A percentile compares a stretch with the other conserved stretches of the same genome.
Conservation (phyloP, 2,797 vertebrate species). For the Melanotaenia nigrans region DNA sequence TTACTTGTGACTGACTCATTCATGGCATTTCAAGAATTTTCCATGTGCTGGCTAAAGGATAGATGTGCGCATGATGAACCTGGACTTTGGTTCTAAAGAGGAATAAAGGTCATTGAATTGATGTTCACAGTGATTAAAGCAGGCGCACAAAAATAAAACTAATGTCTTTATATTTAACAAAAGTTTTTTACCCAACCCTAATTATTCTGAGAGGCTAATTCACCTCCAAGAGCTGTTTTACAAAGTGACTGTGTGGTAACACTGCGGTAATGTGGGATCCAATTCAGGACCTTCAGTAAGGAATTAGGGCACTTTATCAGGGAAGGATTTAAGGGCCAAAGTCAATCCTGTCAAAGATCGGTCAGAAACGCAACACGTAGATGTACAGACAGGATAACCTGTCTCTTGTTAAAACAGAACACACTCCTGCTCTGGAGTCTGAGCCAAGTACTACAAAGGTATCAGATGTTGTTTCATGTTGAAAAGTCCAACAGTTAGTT, state of each 20-base stretch:
- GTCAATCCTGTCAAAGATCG: constrained; percentile 36
- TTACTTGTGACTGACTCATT: not conserved
- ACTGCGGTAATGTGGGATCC: constrained; percentile 7
- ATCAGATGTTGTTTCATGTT: constrained; percentile 13
- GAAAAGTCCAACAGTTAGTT: not conserved
- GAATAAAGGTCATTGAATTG: constrained; percentile 1
- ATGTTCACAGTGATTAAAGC: not conserved
- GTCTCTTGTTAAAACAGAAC: constrained; percentile 12
- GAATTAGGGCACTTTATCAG: constrained; percentile 49
- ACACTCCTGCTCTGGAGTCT: constrained; percentile 5
- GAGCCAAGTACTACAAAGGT: constrained; percentile 15
- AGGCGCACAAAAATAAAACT: not conserved
- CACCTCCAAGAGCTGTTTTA: not conserved
- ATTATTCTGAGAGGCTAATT: constrained; percentile 11
- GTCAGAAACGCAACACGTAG: constrained; percentile 5
- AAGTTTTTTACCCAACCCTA: not conserved
- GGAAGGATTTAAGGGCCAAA: constrained; percentile 29
- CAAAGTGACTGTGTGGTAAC: constrained; percentile 23
- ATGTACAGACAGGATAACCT: constrained; percentile 32
- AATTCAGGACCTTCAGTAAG: constrained; percentile 28
- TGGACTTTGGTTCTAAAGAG: constrained; percentile 42
- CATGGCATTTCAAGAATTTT: constrained; percentile 1
- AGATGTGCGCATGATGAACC: constrained; percentile 15
- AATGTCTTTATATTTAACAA: not conserved
- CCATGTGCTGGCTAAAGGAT: constrained; percentile 1